These are phyloP conservation scores for Tachystola acroxantha DNA, from an alignment of 2,888 invertebrate genomes.

Conservation along the genomic window DNA sequence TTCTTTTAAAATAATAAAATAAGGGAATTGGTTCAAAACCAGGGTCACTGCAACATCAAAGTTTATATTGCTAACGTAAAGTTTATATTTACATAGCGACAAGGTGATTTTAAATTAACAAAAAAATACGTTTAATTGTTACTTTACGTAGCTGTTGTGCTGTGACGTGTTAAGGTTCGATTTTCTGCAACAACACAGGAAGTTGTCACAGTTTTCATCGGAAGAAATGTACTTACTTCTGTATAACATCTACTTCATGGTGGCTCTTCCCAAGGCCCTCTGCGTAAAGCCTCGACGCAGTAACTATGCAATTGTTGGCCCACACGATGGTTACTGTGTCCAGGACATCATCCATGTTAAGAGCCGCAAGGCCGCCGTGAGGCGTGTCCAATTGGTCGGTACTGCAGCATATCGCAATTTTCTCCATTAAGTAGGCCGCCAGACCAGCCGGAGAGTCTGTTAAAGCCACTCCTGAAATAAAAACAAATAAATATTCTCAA, in stretches of 20 bases:
- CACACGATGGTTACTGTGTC: slow-evolving; percentile 92
- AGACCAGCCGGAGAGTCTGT: slow-evolving; percentile 89
- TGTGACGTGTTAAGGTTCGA: too few species aligned
- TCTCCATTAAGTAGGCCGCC: slow-evolving; percentile 93
- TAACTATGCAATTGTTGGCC: slow-evolving; percentile 86
- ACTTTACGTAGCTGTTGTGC: too few species aligned
- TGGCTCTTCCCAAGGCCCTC: slow-evolving; percentile 66
- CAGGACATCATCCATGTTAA: slow-evolving; percentile 84
- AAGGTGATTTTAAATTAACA: too few species aligned
- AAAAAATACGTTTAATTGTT: too few species aligned
- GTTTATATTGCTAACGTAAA: too few species aligned
- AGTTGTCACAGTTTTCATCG: too few species aligned
- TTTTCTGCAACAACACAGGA: too few species aligned
- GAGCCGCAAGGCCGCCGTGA: slow-evolving; percentile 82
- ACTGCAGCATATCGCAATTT: slow-evolving; percentile 86
- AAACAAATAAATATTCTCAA: too few species aligned
- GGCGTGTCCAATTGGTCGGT: slow-evolving; percentile 69
- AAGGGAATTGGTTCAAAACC: too few species aligned
- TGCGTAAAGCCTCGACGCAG: slow-evolving; percentile 85
- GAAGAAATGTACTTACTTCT: slow-evolving; percentile 55
- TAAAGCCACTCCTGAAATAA: slow-evolving; percentile 84
- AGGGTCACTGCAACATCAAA: too few species aligned
- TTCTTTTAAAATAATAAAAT: too few species aligned
- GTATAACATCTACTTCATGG: slow-evolving; percentile 31
- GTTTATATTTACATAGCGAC: too few species aligned